Evolutionary conservation across 1,140 invertebrate genomes (phyloP), one percentile per base, ranked within the genome.

Genomic region (Calosoma granatense): DNA sequence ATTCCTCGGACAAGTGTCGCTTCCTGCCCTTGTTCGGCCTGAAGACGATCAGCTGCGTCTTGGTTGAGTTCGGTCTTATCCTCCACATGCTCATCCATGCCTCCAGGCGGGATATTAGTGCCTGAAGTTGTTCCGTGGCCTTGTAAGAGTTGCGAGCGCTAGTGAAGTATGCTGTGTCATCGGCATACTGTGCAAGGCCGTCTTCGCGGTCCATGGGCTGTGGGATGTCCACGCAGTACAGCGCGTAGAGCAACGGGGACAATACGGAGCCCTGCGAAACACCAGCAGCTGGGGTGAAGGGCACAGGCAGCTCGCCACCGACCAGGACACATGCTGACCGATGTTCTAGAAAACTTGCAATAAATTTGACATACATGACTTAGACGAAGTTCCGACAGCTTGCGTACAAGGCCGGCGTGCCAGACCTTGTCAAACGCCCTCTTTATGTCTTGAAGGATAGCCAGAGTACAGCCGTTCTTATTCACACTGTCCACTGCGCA

Each of bases 401-500:
- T 70, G 26, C 60, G 60, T 14, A 70, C 57, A 4, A 71, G 59
- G 1, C 67, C 67, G 22, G 64, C 56, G 20, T 67, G 64, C 65
- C 66, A 70, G 3, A 70, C 65, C 1, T 57, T 60, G 47, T 72
- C 66, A 39, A 70, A 71, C 0, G 65, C 65, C 30, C 66, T 65
- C 58, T 69, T 63, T 0, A 71, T 65, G 59, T 73, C 70, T 1
- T 70, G 52, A 22, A 67, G 59, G 0, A 63, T 43, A 11, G 61
- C 41, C 2, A 55, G 64, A 2, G 68, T 70, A 14, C 51, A 56
- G 53, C 56, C 66, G 15, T 62, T 61, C n/a, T 54, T 55, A n/a
- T 65, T 67, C 21, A 63, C 63, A 3, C 57, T 54, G 1, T 15
- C 22, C 2, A 57, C 59, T 0, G 75, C 67, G 30, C 65, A 56